Evolutionary conservation across 2,888 invertebrate species (phyloP).

Genomic region (Melangyna quadrimaculata): DNA sequence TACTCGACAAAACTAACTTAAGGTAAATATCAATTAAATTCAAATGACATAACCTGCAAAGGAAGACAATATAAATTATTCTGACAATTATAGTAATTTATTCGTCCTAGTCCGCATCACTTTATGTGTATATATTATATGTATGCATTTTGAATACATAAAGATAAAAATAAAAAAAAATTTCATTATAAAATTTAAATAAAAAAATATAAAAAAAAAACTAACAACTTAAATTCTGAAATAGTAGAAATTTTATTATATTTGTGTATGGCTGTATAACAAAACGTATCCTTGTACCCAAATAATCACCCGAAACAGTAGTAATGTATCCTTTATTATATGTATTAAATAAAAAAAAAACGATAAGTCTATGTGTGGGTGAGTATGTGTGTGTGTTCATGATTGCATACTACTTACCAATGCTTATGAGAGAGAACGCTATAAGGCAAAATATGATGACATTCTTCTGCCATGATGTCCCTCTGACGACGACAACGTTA

Average conservation of each 20-base stretch:
- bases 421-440: conserved; percentile 62
- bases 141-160: conserved; percentile 18
- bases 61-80: conserved; percentile 61
- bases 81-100: conserved; percentile 68
- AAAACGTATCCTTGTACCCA: conserved; percentile 22
- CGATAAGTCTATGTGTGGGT: background rate
- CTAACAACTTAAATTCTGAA: conserved; percentile 12
- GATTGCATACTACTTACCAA: conserved; percentile 50
- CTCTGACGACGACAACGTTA: conserved; percentile 60
- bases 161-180: conserved; percentile 4
- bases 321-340: background rate
- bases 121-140: background rate
- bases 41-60: conserved; percentile 64
- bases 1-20: conserved; percentile 45
- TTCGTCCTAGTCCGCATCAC: conserved; percentile 36
- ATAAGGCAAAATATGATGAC: conserved; percentile 69
- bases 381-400: background rate
- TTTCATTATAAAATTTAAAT: conserved; percentile 60
- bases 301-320: conserved; percentile 23
- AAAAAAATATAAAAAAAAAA: conserved; percentile 11
- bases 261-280: background rate
- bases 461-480: conserved; percentile 69
- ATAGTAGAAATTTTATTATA: conserved; percentile 41
- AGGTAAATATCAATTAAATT: conserved; percentile 69
- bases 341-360: too few relatives aligned